A percentile compares a stretch with the other conserved stretches of the same genome.
Conservation (phyloP, 1,140 invertebrate genomes). For the Bradysia coprophila region DNA sequence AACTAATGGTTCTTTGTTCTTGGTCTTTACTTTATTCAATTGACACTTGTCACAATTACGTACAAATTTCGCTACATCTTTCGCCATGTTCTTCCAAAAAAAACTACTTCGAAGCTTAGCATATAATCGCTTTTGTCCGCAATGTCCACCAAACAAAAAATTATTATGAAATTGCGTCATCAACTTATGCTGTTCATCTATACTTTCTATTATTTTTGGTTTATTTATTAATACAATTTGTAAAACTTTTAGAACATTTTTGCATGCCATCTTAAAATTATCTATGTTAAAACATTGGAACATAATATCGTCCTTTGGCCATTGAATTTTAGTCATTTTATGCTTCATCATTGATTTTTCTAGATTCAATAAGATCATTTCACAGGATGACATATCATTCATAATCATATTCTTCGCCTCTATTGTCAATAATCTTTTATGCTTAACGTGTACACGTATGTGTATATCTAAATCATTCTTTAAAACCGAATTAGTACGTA, state of each 20-base stretch:
- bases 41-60: constrained; percentile 7
- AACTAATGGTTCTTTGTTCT: constrained; percentile 7
- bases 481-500: too few species aligned
- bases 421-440: neutral
- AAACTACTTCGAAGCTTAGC: constrained; percentile 6
- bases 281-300: neutral
- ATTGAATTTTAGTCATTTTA: neutral
- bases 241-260: neutral
- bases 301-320: neutral
- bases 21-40: constrained; percentile 3
- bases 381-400: neutral
- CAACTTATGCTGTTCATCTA: neutral
- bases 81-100: constrained; percentile 7
- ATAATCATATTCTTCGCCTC: too few species aligned
- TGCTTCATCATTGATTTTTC: neutral
- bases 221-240: neutral
- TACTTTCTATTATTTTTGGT: neutral
- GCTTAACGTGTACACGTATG: neutral
- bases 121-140: constrained; percentile 5
- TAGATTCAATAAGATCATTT: neutral
- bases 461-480: neutral
- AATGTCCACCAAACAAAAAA: constrained; percentile 7
- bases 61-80: constrained; percentile 5
- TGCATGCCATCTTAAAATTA: neutral
- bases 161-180: constrained; percentile 2